Conservation (phyloP, 2,113 vertebrate species). For the Tiliqua scincoides region DNA sequence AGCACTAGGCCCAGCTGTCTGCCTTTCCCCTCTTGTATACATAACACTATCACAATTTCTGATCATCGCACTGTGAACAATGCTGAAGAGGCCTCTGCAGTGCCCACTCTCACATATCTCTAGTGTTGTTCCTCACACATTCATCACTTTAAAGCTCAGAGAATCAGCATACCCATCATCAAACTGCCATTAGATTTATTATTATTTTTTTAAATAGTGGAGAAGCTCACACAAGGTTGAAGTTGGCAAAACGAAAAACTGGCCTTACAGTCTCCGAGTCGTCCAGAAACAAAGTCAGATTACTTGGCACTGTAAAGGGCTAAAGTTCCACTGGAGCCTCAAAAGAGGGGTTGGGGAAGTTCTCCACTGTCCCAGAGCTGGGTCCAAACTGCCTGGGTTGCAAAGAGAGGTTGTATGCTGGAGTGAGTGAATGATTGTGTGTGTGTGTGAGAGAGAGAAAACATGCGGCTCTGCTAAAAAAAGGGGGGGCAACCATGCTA, state of each 20-base stretch:
- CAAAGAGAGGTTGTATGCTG: not conserved
- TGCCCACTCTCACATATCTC: not conserved
- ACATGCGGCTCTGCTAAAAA: not conserved
- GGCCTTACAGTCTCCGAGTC: not conserved
- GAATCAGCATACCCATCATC: not conserved
- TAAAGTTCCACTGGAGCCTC: not conserved
- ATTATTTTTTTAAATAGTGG: conserved; percentile 2
- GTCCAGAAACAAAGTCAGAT: not conserved
- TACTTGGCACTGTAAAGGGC: not conserved
- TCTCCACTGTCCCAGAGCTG: not conserved
- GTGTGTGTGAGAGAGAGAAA: not conserved
- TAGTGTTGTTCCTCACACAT: not conserved
- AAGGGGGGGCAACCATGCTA: not conserved
- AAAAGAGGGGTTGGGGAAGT: not conserved
- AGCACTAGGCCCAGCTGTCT: not conserved
- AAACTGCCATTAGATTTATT: not conserved
- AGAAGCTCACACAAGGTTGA: not conserved
- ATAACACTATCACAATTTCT: not conserved
- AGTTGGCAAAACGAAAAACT: not conserved
- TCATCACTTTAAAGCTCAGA: not conserved
- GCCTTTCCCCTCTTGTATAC: not conserved
- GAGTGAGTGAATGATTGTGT: not conserved
- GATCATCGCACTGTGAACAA: not conserved
- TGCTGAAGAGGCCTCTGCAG: not conserved
- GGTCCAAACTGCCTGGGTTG: not conserved